Evolutionary conservation across 2,797 vertebrate genomes (phyloP).

Genomic region (Muraenolepis orangiensis): DNA sequence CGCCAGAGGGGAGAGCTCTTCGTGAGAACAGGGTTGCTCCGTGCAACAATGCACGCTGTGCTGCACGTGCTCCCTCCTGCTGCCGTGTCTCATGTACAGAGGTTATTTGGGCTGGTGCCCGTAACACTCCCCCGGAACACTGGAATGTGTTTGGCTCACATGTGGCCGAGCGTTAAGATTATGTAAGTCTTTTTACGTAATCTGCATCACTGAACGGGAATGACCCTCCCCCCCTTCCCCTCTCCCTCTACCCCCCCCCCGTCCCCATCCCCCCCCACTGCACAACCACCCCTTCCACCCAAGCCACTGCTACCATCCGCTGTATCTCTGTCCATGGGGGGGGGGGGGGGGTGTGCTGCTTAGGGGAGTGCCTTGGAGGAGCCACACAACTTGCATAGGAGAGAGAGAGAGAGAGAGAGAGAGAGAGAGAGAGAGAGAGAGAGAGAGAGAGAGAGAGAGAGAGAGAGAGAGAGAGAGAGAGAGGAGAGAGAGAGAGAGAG

Average conservation of each 20-base stretch:
- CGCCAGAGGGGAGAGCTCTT: constrained; percentile 11
- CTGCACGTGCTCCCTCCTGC: constrained; percentile 51
- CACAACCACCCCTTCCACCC: background rate
- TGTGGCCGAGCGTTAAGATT: constrained; percentile 74
- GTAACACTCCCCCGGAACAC: constrained; percentile 49
- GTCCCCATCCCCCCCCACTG: background rate
- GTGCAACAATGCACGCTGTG: constrained; percentile 26
- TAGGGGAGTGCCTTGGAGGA: constrained; percentile 18
- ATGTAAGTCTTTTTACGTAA: constrained; percentile 83
- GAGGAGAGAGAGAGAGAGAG: no score
- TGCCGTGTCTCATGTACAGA: constrained; percentile 43
- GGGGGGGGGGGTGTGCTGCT: constrained; percentile 53
- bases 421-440: no score
- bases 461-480: no score
- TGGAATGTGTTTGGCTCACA: constrained; percentile 70
- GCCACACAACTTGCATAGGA: constrained; percentile 12
- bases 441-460: no score
- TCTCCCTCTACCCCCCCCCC: background rate
- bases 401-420: no score
- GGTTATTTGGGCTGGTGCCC: constrained; percentile 67
- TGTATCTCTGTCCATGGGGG: constrained; percentile 34
- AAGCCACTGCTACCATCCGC: constrained; percentile 49
- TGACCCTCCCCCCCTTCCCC: constrained; percentile 43
- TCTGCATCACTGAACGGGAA: constrained; percentile 68
- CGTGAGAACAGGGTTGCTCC: background rate